Evolutionary conservation across 2,888 invertebrate genomes (phyloP), one percentile per base, ranked within the genome.

Genomic region (Timema cristinae): DNA sequence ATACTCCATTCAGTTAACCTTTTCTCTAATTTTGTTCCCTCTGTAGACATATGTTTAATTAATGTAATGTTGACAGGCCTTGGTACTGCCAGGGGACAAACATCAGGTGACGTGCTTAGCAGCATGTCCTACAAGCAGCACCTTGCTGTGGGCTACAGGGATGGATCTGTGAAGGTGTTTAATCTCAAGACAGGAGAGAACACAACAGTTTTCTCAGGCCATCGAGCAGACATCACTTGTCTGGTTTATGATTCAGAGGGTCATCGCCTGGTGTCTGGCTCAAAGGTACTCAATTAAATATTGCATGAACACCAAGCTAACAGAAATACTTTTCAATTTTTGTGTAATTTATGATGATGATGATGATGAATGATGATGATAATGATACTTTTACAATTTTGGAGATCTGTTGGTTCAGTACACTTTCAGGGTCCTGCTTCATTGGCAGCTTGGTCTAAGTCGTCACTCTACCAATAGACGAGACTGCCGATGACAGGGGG

Each of bases 111-210:
- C 94, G 0, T 86, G 87, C 70, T 82, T 97, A 74, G 88, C 90
- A 70, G 87, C 90, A 1, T 92, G 91, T 76, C 91, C 93, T 0
- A 90, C 80, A 90, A 90, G 71, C 84, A 89, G 68, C 89, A 91
- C 76, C 83, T 98, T 77, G 97, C 98, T 13, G 94, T 93, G 32
- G 98, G 98, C 0, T 98, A 97, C 82, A 86, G 88, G 0, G 95
- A 98, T 84, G 99, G 98, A 2, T 89, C 89, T 61, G 87, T 98
- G 0, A 91, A 91, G 81, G 87, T 95, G 9, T 97, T 91, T 82
- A 91, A 95, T 81, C 82, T 97, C 49, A 86, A 86, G 67, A 88
- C 90, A 69, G 88, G 89, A 72, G 92, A 93, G 76, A 84, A 89
- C 72, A 84, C 89, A 7, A 91, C 91, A 76, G 86, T 88, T 52